Evolutionary conservation across 2,888 invertebrate genomes (phyloP).

Genomic region (Saturnia pavonia): DNA sequence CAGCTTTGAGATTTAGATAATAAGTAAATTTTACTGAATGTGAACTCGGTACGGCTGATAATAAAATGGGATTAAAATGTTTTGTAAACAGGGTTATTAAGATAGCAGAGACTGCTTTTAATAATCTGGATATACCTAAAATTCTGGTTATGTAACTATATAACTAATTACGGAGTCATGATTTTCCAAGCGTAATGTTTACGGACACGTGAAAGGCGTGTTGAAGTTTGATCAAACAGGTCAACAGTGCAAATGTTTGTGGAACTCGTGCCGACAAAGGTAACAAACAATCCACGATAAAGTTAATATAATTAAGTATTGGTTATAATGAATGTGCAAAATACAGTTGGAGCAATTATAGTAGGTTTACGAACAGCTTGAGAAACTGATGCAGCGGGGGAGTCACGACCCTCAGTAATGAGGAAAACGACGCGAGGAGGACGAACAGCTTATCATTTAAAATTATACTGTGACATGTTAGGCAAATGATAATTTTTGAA

Average conservation of each 20-base stretch:
- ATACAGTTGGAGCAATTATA: background rate
- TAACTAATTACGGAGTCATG: slow-evolving; percentile 9
- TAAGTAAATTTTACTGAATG: background rate
- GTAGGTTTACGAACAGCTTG: no score
- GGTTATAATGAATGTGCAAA: background rate
- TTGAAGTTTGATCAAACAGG: background rate
- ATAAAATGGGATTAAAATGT: slow-evolving; percentile 1
- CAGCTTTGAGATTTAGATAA: background rate
- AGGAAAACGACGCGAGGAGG: no score
- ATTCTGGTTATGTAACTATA: background rate
- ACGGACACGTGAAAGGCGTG: background rate
- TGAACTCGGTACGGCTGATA: background rate
- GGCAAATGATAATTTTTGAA: background rate
- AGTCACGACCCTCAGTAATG: no score
- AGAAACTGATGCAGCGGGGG: no score
- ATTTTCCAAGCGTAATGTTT: background rate
- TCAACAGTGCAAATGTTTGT: background rate
- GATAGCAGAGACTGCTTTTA: background rate
- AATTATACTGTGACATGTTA: no score
- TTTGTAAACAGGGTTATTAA: slow-evolving; percentile 4
- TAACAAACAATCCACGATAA: background rate
- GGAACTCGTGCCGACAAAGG: background rate
- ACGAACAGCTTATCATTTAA: no score
- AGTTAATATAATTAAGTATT: background rate
- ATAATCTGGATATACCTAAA: slow-evolving; percentile 3